Evolutionary conservation across 2,888 invertebrate species (phyloP).

Genomic region (Tromatobia lineatoria): DNA sequence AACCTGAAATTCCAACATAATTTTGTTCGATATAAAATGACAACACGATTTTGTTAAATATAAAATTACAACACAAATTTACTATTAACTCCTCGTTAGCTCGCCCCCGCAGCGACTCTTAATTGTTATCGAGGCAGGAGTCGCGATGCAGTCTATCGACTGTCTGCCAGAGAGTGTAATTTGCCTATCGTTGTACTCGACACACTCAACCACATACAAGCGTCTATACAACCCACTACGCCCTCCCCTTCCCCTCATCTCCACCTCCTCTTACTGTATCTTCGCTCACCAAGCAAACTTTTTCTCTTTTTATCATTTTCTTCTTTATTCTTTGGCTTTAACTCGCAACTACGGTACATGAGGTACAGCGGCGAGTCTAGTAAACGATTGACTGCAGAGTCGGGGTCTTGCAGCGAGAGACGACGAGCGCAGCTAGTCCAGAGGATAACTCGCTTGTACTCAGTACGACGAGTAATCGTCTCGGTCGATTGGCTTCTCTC

Average conservation of each 20-base stretch:
- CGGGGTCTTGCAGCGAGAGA: not conserved
- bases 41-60: too few species aligned
- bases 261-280: too few species aligned
- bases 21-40: too few species aligned
- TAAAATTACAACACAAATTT: too few species aligned
- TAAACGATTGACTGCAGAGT: constrained; percentile 17
- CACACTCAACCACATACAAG: not conserved
- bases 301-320: constrained; percentile 38
- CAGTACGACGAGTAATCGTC: constrained; percentile 62
- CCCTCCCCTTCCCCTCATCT: not conserved
- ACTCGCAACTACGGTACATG: not conserved
- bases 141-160: constrained; percentile 24
- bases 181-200: constrained; percentile 56
- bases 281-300: constrained; percentile 11
- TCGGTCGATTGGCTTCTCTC: constrained; percentile 68
- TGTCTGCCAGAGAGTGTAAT: constrained; percentile 45
- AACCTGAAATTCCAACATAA: too few species aligned
- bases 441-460: constrained; percentile 42
- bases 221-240: too few species aligned
- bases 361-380: constrained; percentile 11
- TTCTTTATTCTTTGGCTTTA: constrained; percentile 6
- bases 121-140: constrained; percentile 53
- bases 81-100: constrained; percentile 43
- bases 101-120: constrained; percentile 58
- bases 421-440: not conserved